Evolutionary conservation across 2,888 invertebrate species (phyloP).

Genomic region (Apeira syringaria): DNA sequence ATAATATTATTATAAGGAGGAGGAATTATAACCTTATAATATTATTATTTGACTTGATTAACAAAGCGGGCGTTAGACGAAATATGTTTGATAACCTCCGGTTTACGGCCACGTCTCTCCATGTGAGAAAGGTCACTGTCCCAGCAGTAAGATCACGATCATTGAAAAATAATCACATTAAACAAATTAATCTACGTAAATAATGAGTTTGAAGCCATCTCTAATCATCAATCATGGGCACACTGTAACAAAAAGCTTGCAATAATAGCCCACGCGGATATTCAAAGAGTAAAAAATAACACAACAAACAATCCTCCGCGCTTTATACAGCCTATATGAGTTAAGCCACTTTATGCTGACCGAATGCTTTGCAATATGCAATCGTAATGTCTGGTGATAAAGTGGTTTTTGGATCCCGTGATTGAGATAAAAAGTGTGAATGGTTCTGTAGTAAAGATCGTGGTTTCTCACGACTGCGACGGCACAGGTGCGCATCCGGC

Average conservation of each 20-base stretch:
- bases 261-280: conserved; percentile 72
- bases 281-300: conserved; percentile 78
- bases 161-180: too few relatives aligned
- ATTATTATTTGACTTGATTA: too few relatives aligned
- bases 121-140: too few relatives aligned
- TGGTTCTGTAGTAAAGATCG: conserved; percentile 48
- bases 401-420: conserved; percentile 26
- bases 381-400: conserved; percentile 22
- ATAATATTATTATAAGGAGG: too few relatives aligned
- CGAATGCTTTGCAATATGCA: conserved; percentile 7
- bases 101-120: too few relatives aligned
- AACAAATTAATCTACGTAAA: too few relatives aligned
- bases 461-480: conserved; percentile 62
- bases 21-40: too few relatives aligned
- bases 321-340: conserved; percentile 57
- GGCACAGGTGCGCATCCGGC: conserved; percentile 81
- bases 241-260: conserved; percentile 62
- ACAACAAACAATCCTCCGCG: conserved; percentile 64
- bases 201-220: too few relatives aligned
- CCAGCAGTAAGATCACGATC: too few relatives aligned
- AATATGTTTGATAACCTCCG: too few relatives aligned
- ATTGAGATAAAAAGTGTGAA: conserved; percentile 31
- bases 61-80: too few relatives aligned
- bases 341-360: conserved; percentile 32
- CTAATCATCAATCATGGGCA: conserved; percentile 42